phyloP scores from a whole-genome alignment of 2,888 invertebrate genomes.

The Rhabditophanes sp. region DNA sequence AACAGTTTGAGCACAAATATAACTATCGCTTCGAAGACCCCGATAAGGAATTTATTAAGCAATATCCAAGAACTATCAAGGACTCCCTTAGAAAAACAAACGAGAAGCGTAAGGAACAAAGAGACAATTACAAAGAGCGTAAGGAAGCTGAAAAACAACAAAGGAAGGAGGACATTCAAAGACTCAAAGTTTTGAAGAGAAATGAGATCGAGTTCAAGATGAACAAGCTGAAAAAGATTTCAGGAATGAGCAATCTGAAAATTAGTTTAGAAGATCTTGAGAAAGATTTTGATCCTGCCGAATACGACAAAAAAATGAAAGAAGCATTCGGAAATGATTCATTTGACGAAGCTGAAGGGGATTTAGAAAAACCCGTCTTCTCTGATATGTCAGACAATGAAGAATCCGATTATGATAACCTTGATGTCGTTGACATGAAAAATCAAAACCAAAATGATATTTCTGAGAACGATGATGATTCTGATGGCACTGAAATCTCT shows the following conservation, averaged over 20 bases:
- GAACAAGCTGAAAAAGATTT: conserved; percentile 65
- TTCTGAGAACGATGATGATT: conserved; percentile 2
- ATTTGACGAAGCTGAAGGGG: conserved; percentile 57
- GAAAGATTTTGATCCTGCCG: conserved; percentile 45
- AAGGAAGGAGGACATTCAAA: conserved; percentile 70
- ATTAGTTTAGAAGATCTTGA: conserved; percentile 67
- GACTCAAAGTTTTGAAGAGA: conserved; percentile 56
- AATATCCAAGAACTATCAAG: conserved; percentile 74
- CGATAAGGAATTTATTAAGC: conserved; percentile 70
- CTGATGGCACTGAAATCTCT: conserved; percentile 1
- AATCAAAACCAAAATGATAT: no score
- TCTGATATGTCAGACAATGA: conserved; percentile 46
- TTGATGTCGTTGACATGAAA: conserved; percentile 5
- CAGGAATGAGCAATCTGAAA: conserved; percentile 62
- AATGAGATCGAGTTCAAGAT: conserved; percentile 79
- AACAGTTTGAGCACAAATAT: conserved; percentile 78
- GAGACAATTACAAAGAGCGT: conserved; percentile 50
- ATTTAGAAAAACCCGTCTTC: conserved; percentile 65
- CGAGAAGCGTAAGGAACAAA: conserved; percentile 52
- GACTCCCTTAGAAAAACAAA: conserved; percentile 58
- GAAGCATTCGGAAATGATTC: conserved; percentile 70
- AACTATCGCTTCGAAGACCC: conserved; percentile 93
- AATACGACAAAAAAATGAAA: conserved; percentile 37
- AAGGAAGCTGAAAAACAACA: conserved; percentile 56
- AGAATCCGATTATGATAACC: conserved; percentile 7